phyloP scores from a whole-genome alignment of 2,113 vertebrate species.

The Arizona elegans region DNA sequence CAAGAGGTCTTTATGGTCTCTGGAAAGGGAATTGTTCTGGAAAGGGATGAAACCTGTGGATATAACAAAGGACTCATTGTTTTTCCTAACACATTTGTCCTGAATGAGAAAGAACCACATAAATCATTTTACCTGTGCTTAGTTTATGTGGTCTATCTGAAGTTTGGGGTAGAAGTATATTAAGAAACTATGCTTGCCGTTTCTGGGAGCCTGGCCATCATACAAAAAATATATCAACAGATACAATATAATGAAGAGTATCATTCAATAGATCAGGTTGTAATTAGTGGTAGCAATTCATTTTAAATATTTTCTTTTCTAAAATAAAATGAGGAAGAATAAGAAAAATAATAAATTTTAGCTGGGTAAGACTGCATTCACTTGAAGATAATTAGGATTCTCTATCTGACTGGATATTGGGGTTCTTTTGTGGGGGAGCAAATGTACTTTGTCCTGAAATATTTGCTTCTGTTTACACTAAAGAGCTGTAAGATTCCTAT shows the following conservation, averaged over 20 bases:
- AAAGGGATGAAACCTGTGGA: background rate
- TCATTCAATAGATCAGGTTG: background rate
- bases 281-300: background rate
- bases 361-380: background rate
- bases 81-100: background rate
- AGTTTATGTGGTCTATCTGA: background rate
- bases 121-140: background rate
- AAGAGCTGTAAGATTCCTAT: background rate
- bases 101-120: background rate
- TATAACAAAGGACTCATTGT: background rate
- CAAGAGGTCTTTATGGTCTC: background rate
- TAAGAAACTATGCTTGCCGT: background rate
- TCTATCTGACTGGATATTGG: background rate
- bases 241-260: background rate
- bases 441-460: background rate
- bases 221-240: background rate
- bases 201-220: background rate
- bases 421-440: no score
- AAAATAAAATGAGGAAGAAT: background rate
- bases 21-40: no score
- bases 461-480: background rate
- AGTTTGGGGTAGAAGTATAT: background rate
- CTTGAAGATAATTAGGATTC: background rate
- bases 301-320: background rate
- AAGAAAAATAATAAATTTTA: background rate